Evolutionary conservation across 2,888 invertebrate genomes (phyloP).

Genomic region (Acanthopleura granulata): DNA sequence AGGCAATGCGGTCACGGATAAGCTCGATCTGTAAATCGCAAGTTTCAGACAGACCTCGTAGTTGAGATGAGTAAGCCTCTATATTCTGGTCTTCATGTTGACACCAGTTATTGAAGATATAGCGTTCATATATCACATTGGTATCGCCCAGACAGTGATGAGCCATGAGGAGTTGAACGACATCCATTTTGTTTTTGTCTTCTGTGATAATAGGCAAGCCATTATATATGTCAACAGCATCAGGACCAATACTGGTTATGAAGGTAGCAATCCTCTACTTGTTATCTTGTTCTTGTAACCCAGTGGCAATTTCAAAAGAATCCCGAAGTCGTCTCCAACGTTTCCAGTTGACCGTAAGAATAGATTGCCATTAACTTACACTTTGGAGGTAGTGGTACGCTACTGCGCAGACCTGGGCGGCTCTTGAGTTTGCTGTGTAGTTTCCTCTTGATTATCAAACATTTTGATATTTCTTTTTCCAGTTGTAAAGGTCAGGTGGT

Average conservation of each 20-base stretch:
- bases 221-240: constrained; percentile 1
- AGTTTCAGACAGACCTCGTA: neutral
- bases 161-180: neutral
- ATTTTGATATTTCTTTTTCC: too few relatives aligned
- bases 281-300: neutral
- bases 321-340: neutral
- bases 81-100: neutral
- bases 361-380: too few relatives aligned
- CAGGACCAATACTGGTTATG: neutral
- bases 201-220: neutral
- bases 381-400: too few relatives aligned
- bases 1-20: too few relatives aligned
- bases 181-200: neutral
- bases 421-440: too few relatives aligned
- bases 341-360: neutral
- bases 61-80: neutral
- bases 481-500: too few relatives aligned
- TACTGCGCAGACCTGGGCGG: too few relatives aligned
- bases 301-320: neutral
- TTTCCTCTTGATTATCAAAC: too few relatives aligned
- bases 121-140: constrained; percentile 1
- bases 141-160: neutral
- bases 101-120: neutral
- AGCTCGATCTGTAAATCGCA: too few relatives aligned
- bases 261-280: neutral